Evolutionary conservation across 2,797 vertebrate species (phyloP).

Genomic region (Bovichtus variegatus): DNA sequence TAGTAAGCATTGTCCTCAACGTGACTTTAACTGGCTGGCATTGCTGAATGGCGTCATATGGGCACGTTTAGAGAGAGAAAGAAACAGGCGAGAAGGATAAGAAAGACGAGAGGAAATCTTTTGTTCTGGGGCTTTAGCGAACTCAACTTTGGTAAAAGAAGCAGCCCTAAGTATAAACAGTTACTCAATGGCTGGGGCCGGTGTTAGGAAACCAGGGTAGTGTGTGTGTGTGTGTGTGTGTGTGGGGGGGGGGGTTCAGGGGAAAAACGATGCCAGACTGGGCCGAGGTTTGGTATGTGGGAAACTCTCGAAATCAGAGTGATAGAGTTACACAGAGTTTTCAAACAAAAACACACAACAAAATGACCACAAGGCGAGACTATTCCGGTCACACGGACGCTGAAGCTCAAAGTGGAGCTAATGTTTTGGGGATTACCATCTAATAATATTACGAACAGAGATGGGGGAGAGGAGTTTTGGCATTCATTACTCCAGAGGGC

Average conservation of each 20-base stretch:
- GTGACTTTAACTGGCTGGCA: conserved; percentile 42
- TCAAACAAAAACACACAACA: conserved; percentile 73
- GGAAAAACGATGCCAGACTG: conserved; percentile 71
- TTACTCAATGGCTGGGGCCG: conserved; percentile 69
- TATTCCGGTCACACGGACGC: conserved; percentile 43
- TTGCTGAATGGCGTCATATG: conserved; percentile 63
- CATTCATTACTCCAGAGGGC: neutral
- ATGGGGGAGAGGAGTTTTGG: neutral
- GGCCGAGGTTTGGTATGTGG: conserved; percentile 66
- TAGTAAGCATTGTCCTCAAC: conserved; percentile 59
- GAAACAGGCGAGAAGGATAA: conserved; percentile 37
- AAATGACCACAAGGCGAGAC: conserved; percentile 69
- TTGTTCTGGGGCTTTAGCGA: conserved; percentile 65
- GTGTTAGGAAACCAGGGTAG: conserved; percentile 66
- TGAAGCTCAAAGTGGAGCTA: conserved; percentile 16
- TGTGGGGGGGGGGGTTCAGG: conserved; percentile 32
- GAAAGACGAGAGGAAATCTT: conserved; percentile 71
- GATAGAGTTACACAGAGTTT: conserved; percentile 75
- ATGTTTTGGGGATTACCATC: conserved; percentile 38
- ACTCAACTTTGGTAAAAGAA: conserved; percentile 61
- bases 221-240: neutral
- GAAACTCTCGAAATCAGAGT: conserved; percentile 65
- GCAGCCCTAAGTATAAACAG: conserved; percentile 69
- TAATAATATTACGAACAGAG: conserved; percentile 12
- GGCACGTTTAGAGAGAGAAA: conserved; percentile 53